A percentile compares a stretch with the other conserved stretches of the same genome.
Conservation (phyloP, 1,140 invertebrate species). For the Arctopsyche grandis region DNA sequence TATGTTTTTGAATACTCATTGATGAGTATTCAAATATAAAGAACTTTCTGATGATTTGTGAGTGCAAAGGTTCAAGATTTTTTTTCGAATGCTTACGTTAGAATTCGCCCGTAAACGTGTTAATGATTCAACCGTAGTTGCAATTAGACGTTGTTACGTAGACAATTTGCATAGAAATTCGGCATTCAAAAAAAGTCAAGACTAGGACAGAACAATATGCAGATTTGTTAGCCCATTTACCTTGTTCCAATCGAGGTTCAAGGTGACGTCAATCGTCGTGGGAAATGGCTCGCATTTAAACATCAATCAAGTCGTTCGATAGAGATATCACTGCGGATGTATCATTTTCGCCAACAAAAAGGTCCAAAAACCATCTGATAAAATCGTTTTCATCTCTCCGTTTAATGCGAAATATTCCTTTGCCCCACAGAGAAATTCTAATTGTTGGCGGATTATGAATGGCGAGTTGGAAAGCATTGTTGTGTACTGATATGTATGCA, state of each 20-base stretch:
- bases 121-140: no score
- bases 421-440: background rate
- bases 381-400: background rate
- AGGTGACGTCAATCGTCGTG: slow-evolving; percentile 28
- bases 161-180: no score
- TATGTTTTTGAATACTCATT: no score
- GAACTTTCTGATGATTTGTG: no score
- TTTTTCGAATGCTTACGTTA: no score
- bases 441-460: background rate
- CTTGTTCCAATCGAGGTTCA: slow-evolving; percentile 25
- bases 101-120: no score
- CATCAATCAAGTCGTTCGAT: slow-evolving; percentile 35
- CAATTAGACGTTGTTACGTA: no score
- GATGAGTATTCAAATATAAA: no score
- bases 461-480: background rate
- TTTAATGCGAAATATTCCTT: background rate
- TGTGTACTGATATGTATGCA: background rate
- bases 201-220: slow-evolving; percentile 8
- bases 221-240: slow-evolving; percentile 25
- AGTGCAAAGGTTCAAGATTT: no score
- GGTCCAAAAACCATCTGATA: background rate
- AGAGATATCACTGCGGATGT: slow-evolving; percentile 13
- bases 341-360: slow-evolving; percentile 20
- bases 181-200: background rate
- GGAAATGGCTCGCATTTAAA: slow-evolving; percentile 34